These are phyloP conservation scores for Esox niger DNA, from an alignment of 2,113 vertebrate genomes.

Conservation along the genomic window DNA sequence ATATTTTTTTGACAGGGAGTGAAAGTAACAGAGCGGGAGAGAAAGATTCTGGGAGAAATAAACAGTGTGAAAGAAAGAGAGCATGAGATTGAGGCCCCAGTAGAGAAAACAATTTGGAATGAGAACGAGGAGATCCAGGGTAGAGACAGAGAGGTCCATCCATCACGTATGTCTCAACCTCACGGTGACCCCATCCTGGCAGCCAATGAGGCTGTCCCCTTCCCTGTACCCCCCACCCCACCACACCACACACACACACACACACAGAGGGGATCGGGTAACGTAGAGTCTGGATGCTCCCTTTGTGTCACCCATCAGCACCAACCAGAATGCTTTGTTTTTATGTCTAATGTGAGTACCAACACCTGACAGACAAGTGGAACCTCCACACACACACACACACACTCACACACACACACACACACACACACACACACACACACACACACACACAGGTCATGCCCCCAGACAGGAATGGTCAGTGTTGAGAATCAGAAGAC, in stretches of 20 bases:
- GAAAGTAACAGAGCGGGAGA: constrained; percentile 25
- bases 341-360: constrained; percentile 63
- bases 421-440: constrained; percentile 17
- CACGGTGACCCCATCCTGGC: constrained; percentile 61
- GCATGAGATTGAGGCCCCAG: not conserved
- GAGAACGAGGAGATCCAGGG: constrained; percentile 27
- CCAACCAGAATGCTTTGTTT: constrained; percentile 58
- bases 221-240: constrained; percentile 19
- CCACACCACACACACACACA: constrained; percentile 28
- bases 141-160: constrained; percentile 67
- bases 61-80: not conserved
- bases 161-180: constrained; percentile 72
- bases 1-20: not conserved
- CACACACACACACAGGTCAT: not conserved
- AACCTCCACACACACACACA: constrained; percentile 20
- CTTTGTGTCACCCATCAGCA: constrained; percentile 60
- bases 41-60: not conserved
- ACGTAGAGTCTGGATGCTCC: constrained; percentile 53
- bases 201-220: constrained; percentile 70
- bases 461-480: not conserved
- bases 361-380: constrained; percentile 63
- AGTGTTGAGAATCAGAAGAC: not conserved
- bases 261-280: constrained; percentile 58
- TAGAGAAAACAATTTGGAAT: not conserved
- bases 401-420: constrained; percentile 7